Conservation (phyloP, 1,140 invertebrate species). For the Planococcus citri region DNA sequence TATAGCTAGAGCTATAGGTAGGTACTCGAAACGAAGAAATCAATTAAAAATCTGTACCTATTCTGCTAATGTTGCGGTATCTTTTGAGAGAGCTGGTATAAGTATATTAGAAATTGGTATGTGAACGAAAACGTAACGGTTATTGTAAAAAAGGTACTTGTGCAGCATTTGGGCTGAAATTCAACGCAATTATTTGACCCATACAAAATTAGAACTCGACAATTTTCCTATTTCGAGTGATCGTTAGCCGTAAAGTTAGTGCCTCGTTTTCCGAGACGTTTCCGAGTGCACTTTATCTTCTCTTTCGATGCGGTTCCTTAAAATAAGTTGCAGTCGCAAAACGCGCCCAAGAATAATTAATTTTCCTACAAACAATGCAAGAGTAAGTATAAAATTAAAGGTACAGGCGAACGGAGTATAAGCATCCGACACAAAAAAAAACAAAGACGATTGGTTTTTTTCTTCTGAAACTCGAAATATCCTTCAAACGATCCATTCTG, state of each 20-base stretch:
- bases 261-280: not conserved
- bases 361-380: not conserved
- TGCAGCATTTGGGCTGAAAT: not conserved
- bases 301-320: not conserved
- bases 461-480: not conserved
- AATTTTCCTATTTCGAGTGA: not conserved
- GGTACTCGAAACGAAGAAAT: too few relatives aligned
- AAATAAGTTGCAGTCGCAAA: not conserved
- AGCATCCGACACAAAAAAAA: too few relatives aligned
- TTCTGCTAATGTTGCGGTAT: too few relatives aligned
- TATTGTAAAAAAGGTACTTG: not conserved
- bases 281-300: not conserved
- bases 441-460: not conserved
- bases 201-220: not conserved
- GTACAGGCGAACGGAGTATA: too few relatives aligned
- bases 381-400: too few relatives aligned
- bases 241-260: not conserved
- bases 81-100: too few relatives aligned
- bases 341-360: constrained; percentile 1
- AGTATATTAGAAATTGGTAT: not conserved
- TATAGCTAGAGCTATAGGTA: too few relatives aligned
- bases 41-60: too few relatives aligned
- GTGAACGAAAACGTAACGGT: not conserved
- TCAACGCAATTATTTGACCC: not conserved
- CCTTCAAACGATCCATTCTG: not conserved